A percentile compares a stretch with the other conserved stretches of the same genome.
phyloP scores from a whole-genome alignment of 2,888 invertebrate genomes.

The Tuta absoluta region DNA sequence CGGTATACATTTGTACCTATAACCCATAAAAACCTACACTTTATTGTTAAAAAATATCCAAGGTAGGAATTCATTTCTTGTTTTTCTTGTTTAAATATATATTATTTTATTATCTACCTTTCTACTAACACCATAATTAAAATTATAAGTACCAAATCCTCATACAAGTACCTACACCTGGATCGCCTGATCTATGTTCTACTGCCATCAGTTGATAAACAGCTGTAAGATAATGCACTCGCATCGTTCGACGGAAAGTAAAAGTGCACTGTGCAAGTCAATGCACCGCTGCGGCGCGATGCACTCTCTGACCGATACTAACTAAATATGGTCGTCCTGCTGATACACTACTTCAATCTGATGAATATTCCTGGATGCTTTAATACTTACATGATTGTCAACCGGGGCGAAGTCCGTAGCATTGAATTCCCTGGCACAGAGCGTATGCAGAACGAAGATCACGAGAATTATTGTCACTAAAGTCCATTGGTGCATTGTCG shows the following conservation, averaged over 20 bases:
- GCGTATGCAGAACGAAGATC: slow-evolving; percentile 54
- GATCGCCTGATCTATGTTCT: background rate
- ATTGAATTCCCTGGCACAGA: slow-evolving; percentile 58
- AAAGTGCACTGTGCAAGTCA: slow-evolving; percentile 68
- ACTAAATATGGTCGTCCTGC: background rate
- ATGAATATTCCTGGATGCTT: slow-evolving; percentile 15
- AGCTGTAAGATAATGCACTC: slow-evolving; percentile 37
- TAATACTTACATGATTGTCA: slow-evolving; percentile 69
- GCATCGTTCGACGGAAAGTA: slow-evolving; percentile 67
- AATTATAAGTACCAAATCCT: background rate
- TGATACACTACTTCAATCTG: background rate
- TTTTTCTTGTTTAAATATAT: too few species aligned
- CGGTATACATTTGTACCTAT: too few species aligned
- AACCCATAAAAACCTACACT: too few species aligned
- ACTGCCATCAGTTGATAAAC: slow-evolving; percentile 29
- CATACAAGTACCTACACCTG: background rate
- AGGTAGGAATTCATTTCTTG: too few species aligned
- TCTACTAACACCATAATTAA: too few species aligned
- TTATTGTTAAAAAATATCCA: too few species aligned
- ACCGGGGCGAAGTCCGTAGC: slow-evolving; percentile 51
- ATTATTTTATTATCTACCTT: too few species aligned
- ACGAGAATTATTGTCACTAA: slow-evolving; percentile 68
- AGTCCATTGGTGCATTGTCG: slow-evolving; percentile 78
- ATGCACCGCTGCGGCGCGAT: slow-evolving; percentile 50
- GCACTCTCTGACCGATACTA: slow-evolving; percentile 48